Evolutionary conservation across 1,140 invertebrate species (phyloP), one percentile per base, ranked within the genome.

Genomic region (Palaemon carinicauda): DNA sequence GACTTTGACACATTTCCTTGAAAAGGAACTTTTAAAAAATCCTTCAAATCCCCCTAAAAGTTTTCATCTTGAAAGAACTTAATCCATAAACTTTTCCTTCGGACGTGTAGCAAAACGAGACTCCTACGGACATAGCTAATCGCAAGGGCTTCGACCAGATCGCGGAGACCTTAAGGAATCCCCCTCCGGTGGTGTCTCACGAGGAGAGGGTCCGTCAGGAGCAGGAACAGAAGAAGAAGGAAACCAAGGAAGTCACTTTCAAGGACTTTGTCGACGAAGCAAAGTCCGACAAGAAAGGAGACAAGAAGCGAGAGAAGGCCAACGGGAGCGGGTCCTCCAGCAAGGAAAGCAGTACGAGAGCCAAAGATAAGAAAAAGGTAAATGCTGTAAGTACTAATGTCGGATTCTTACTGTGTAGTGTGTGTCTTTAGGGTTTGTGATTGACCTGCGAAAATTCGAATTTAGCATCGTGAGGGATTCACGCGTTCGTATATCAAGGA

Each of bases 91-190:
- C 7, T 41, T 41, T 41, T 41, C 41, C 12, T 0, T 41, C 41
- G 41, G 12, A 5, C 7, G 41, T 12, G 41, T 88, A 94, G 92
- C 97, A 99, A 93, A 94, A 94, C 24, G 98, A 99, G 91, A 97
- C 96, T 0, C 96, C 97, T 0, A 93, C 95, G 89, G 97, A 98
- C 90, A 98, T 99, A 87, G 96, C 97, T 0, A 92, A 94, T 9
- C 93, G 97, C 51, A 99, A 99, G 91, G 95, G 95, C 87, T 93
- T 96, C 41, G 92, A 93, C 9, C 96, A 98, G 91, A 96, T 98
- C 53, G 93, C 97, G 51, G 93, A 94, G 88, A 95, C 97, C 75
- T 93, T 97, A 10, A 94, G 94, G 87, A 94, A 94, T 50, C 91
- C 94, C 90, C 93, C 92, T 53, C 92, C 92, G 75, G 93, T 93